Evolutionary conservation across 1,140 invertebrate genomes (phyloP).

Genomic region (Diorhabda sublineata): DNA sequence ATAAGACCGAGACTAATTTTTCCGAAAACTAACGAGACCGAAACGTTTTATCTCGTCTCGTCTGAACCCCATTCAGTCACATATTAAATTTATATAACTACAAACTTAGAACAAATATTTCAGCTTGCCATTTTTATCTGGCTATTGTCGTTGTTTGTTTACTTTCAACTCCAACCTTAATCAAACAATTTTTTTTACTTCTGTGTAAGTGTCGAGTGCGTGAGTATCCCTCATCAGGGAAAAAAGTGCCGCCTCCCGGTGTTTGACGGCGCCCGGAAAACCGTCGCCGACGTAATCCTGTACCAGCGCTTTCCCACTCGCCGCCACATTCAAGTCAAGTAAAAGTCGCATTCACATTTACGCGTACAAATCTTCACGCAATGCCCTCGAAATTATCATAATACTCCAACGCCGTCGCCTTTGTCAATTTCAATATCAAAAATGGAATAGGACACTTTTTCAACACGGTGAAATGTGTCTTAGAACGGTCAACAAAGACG

Average conservation of each 20-base stretch:
- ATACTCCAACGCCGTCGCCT: neutral
- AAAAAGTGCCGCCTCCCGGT: conserved; percentile 4
- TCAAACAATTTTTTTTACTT: neutral
- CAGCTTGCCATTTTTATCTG: too few relatives aligned
- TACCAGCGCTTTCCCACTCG: neutral
- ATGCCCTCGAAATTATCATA: conserved; percentile 15
- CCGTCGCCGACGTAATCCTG: conserved; percentile 9
- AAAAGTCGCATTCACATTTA: conserved; percentile 18
- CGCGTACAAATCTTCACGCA: conserved; percentile 19
- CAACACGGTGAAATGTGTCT: neutral
- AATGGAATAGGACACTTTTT: conserved; percentile 10
- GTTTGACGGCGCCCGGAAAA: conserved; percentile 12
- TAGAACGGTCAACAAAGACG: neutral
- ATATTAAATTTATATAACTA: too few relatives aligned
- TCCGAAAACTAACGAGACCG: too few relatives aligned
- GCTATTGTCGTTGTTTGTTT: neutral
- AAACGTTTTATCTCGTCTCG: too few relatives aligned
- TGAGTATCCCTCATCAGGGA: neutral
- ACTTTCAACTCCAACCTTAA: conserved; percentile 1
- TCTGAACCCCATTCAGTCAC: too few relatives aligned
- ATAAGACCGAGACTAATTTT: too few relatives aligned
- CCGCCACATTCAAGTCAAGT: conserved; percentile 5
- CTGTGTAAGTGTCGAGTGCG: neutral
- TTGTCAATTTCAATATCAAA: neutral
- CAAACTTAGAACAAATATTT: too few relatives aligned